These are phyloP conservation scores for Tachysurus fulvidraco DNA, from an alignment of 2,113 vertebrate genomes.

Conservation along the genomic window DNA sequence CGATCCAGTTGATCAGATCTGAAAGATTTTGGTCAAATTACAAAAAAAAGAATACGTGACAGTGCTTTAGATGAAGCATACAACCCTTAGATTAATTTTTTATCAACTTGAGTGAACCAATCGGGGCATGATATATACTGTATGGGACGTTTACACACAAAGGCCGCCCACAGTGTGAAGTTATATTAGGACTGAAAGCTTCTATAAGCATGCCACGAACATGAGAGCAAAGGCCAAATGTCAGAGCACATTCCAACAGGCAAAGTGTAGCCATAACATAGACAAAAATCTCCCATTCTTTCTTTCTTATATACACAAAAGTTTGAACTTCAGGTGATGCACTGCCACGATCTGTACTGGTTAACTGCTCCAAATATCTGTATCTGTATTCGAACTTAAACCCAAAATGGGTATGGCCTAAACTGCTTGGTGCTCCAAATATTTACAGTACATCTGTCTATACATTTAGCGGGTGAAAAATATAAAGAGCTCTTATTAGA, in stretches of 20 bases:
- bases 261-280: constrained; percentile 66
- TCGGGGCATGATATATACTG: not conserved
- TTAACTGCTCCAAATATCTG: not conserved
- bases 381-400: not conserved
- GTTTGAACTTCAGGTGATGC: not conserved
- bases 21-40: constrained; percentile 32
- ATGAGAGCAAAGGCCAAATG: constrained; percentile 69
- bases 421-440: not conserved
- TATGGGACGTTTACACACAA: constrained; percentile 13
- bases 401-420: not conserved
- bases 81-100: not conserved
- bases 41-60: not conserved
- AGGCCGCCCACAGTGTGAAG: constrained; percentile 51
- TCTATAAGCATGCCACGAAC: constrained; percentile 60
- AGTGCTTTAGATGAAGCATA: constrained; percentile 20
- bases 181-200: constrained; percentile 60
- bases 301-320: constrained; percentile 6
- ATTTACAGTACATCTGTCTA: not conserved
- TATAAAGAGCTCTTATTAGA: not conserved
- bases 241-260: constrained; percentile 63
- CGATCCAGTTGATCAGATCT: constrained; percentile 23
- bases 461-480: no score
- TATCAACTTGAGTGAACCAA: constrained; percentile 2
- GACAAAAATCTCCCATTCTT: constrained; percentile 57
- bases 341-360: not conserved